phyloP scores from a whole-genome alignment of 2,113 vertebrate genomes.

The Eulacestoma nigropectus region DNA sequence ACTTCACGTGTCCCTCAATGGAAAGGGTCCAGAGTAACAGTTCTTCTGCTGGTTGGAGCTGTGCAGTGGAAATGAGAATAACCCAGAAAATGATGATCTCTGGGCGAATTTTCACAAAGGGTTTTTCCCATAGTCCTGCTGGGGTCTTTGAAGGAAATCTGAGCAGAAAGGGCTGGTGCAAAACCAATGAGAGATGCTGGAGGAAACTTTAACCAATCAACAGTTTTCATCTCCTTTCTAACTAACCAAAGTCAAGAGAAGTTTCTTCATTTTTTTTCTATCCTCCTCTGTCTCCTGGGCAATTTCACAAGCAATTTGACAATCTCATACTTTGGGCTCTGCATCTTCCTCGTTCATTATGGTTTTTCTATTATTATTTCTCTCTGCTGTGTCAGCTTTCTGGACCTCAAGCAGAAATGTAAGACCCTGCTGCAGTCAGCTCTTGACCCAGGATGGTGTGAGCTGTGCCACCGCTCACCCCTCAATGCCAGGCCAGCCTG shows the following conservation, averaged over 20 bases:
- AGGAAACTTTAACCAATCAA: background rate
- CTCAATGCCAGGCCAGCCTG: background rate
- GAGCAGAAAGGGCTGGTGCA: background rate
- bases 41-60: background rate
- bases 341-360: rapidly evolving
- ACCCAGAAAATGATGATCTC: background rate
- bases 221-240: background rate
- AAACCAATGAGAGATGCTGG: background rate
- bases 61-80: background rate
- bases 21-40: background rate
- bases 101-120: background rate
- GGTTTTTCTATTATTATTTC: background rate
- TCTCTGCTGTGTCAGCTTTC: background rate
- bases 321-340: background rate
- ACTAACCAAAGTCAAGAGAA: background rate
- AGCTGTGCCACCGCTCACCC: background rate
- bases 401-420: background rate
- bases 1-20: rapidly evolving
- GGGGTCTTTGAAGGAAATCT: background rate
- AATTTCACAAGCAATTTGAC: background rate
- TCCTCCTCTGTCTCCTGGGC: background rate
- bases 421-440: background rate
- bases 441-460: background rate
- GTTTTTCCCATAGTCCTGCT: background rate
- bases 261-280: background rate